Conservation (phyloP, 2,888 invertebrate genomes). For the Eupithecia centaureata region DNA sequence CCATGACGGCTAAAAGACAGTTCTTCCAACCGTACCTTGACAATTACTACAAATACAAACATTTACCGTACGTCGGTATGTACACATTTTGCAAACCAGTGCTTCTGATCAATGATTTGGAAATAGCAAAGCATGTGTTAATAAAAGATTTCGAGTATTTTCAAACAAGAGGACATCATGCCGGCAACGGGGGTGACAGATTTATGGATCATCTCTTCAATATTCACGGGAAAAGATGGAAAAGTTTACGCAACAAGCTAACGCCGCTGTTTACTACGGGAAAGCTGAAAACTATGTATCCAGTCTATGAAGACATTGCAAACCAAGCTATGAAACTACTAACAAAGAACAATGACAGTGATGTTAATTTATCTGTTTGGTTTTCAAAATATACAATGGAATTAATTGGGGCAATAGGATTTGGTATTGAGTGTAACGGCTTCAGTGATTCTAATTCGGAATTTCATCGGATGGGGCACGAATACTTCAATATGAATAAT, state of each 20-base stretch:
- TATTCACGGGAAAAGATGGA: slow-evolving; percentile 85
- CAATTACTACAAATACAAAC: slow-evolving; percentile 81
- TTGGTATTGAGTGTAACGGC: slow-evolving; percentile 85
- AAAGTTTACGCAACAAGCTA: slow-evolving; percentile 84
- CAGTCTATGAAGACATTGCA: slow-evolving; percentile 83
- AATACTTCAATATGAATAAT: slow-evolving; percentile 70
- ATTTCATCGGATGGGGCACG: slow-evolving; percentile 76
- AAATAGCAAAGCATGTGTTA: slow-evolving; percentile 84
- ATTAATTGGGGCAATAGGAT: slow-evolving; percentile 85
- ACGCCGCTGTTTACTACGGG: slow-evolving; percentile 87
- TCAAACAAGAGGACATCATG: slow-evolving; percentile 86
- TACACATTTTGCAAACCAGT: slow-evolving; percentile 86
- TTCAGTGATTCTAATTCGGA: slow-evolving; percentile 82
- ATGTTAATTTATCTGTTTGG: slow-evolving; percentile 81
- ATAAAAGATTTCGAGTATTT: slow-evolving; percentile 86
- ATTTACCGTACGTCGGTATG: slow-evolving; percentile 82
- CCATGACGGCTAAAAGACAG: slow-evolving; percentile 80
- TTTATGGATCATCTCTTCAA: slow-evolving; percentile 85
- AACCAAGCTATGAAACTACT: slow-evolving; percentile 68
- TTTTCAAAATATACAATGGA: slow-evolving; percentile 85
- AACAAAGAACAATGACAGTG: background rate
- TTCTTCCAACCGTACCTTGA: slow-evolving; percentile 86
- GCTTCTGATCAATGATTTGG: slow-evolving; percentile 85
- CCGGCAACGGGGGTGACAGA: slow-evolving; percentile 85
- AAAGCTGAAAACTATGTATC: slow-evolving; percentile 87